Evolutionary conservation across 53 echinoderm and acorn worm species (phyloP).

Genomic region (Glandiceps talaboti): DNA sequence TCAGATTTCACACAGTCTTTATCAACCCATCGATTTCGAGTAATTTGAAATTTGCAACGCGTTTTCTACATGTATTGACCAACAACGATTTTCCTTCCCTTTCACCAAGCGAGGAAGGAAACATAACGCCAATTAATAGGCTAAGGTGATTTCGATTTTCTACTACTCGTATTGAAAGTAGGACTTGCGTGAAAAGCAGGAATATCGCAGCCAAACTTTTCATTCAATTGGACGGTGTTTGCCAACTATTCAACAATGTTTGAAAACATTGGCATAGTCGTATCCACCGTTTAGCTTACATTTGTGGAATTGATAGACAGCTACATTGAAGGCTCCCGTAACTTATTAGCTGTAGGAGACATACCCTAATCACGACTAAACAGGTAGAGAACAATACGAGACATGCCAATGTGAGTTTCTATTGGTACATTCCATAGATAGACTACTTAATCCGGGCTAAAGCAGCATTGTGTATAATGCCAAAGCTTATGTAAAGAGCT

Average conservation of each 20-base stretch:
- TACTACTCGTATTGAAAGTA: background rate
- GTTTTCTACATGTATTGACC: background rate
- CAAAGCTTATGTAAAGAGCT: background rate
- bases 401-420: background rate
- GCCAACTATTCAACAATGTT: background rate
- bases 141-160: background rate
- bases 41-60: background rate
- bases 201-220: background rate
- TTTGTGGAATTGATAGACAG: background rate
- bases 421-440: background rate
- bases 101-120: background rate
- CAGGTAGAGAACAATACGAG: background rate
- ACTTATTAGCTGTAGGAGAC: background rate
- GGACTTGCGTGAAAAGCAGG: background rate
- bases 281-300: background rate
- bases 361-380: background rate
- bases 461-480: background rate
- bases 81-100: background rate
- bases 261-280: background rate
- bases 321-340: background rate
- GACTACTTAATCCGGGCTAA: background rate
- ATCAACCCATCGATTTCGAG: background rate
- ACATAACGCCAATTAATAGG: background rate
- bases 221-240: background rate
- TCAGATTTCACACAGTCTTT: background rate